phyloP scores from a whole-genome alignment of 1,140 invertebrate species.

The Oreohelix idahoensis region DNA sequence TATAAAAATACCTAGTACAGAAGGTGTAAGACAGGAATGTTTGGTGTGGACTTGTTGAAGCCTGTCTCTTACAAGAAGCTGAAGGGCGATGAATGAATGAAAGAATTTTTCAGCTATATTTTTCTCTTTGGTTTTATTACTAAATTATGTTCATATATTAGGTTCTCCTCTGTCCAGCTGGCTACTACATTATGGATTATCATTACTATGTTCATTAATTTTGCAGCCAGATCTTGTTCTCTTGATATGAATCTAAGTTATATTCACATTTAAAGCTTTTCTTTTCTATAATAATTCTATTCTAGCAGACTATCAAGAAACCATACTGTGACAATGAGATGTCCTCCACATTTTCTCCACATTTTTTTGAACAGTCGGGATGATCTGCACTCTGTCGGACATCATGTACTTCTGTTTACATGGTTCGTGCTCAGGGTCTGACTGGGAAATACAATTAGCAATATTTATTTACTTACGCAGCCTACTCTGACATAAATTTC shows the following conservation, averaged over 20 bases:
- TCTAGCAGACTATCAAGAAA: not conserved
- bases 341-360: constrained; percentile 13
- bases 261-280: not conserved
- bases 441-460: not conserved
- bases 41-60: too few relatives aligned
- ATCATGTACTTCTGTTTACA: constrained; percentile 7
- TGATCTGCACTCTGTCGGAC: constrained; percentile 19
- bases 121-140: too few relatives aligned
- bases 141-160: too few relatives aligned
- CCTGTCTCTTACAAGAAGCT: too few relatives aligned
- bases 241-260: not conserved
- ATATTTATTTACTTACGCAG: not conserved
- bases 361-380: not conserved
- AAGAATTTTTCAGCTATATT: too few relatives aligned
- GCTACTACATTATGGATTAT: too few relatives aligned
- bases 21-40: too few relatives aligned
- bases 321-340: constrained; percentile 12
- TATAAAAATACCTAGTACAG: too few relatives aligned
- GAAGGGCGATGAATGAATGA: too few relatives aligned
- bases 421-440: not conserved
- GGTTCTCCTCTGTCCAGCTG: too few relatives aligned
- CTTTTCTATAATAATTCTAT: not conserved
- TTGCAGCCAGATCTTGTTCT: too few relatives aligned
- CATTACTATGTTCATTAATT: too few relatives aligned
- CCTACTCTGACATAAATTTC: not conserved